These are phyloP conservation scores for Sitta europaea DNA, from an alignment of 2,113 vertebrate species.

Conservation along the genomic window DNA sequence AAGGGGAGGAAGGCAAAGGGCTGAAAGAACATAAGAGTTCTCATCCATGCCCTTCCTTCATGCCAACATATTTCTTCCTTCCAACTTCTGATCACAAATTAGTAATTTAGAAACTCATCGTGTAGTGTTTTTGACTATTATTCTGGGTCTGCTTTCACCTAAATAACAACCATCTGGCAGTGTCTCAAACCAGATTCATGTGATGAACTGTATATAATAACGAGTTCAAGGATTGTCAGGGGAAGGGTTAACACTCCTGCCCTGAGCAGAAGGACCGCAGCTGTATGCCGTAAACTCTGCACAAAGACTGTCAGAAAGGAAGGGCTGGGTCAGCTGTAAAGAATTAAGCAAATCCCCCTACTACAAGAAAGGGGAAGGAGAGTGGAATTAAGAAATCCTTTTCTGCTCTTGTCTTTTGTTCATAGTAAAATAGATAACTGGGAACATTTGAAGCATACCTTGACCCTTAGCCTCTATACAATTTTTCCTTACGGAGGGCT, in stretches of 20 bases:
- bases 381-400: conserved; percentile 21
- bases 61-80: conserved; percentile 23
- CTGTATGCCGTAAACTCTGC: conserved; percentile 43
- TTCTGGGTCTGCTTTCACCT: conserved; percentile 18
- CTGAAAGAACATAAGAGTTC: neutral
- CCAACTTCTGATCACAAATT: conserved; percentile 38
- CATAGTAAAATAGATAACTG: neutral
- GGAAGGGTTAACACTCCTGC: conserved; percentile 60
- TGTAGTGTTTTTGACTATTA: conserved; percentile 1
- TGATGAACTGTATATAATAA: conserved; percentile 39
- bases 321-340: conserved; percentile 55
- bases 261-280: conserved; percentile 32
- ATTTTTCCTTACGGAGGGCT: neutral
- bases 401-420: neutral
- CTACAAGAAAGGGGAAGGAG: conserved; percentile 41
- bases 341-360: conserved; percentile 55
- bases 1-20: neutral
- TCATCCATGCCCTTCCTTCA: neutral
- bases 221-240: conserved; percentile 48
- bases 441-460: neutral
- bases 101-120: conserved; percentile 25
- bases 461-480: neutral
- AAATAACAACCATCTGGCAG: conserved; percentile 58
- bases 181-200: neutral
- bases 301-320: conserved; percentile 40